phyloP scores from a whole-genome alignment of 2,888 invertebrate species.

The Drepana falcataria region DNA sequence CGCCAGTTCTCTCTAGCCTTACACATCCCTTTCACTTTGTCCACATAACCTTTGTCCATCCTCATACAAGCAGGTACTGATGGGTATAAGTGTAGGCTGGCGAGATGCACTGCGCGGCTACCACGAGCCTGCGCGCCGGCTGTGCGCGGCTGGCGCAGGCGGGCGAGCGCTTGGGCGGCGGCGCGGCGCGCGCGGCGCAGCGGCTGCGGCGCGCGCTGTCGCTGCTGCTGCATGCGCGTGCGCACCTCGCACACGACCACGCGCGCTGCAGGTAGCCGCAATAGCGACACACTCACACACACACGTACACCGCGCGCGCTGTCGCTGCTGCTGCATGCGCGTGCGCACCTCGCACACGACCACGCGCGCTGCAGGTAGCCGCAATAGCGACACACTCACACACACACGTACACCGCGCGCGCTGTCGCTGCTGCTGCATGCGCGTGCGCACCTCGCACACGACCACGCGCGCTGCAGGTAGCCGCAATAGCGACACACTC shows the following conservation, averaged over 20 bases:
- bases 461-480: constrained; percentile 65
- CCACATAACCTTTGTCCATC: no score
- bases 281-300: constrained; percentile 8
- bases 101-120: constrained; percentile 41
- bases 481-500: not conserved
- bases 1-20: no score
- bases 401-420: constrained; percentile 42
- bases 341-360: constrained; percentile 64
- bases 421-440: constrained; percentile 61
- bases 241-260: constrained; percentile 67
- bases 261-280: constrained; percentile 50
- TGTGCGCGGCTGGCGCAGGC: constrained; percentile 51
- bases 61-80: no score
- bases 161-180: constrained; percentile 62
- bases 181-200: constrained; percentile 63
- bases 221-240: constrained; percentile 59
- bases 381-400: constrained; percentile 8
- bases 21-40: no score
- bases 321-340: constrained; percentile 61
- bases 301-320: constrained; percentile 53
- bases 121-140: constrained; percentile 48
- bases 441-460: constrained; percentile 62
- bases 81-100: constrained; percentile 34
- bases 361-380: constrained; percentile 59
- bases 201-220: constrained; percentile 62